These are phyloP conservation scores for Bufotes viridis DNA, from an alignment of 2,797 vertebrate species.

Conservation along the genomic window DNA sequence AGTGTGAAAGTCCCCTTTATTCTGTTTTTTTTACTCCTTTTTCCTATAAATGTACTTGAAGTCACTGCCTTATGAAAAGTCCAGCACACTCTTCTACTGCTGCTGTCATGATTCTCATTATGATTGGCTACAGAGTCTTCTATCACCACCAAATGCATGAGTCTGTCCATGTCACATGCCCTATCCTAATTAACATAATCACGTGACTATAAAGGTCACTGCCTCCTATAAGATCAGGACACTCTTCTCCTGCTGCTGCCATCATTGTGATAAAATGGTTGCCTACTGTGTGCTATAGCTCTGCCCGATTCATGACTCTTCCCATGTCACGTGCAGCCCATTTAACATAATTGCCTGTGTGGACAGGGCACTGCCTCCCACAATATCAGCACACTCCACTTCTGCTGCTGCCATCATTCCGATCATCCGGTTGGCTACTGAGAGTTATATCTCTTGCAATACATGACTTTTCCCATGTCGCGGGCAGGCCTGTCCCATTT, in stretches of 20 bases:
- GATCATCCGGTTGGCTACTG: not conserved
- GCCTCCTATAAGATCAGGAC: not conserved
- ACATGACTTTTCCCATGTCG: not conserved
- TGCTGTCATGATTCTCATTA: not conserved
- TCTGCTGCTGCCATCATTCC: not conserved
- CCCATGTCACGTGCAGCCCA: not conserved
- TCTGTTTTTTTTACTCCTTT: no score
- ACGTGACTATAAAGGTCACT: not conserved
- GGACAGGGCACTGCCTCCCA: not conserved
- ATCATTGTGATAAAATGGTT: not conserved
- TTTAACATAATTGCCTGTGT: not conserved
- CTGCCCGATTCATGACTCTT: not conserved
- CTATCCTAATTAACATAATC: not conserved
- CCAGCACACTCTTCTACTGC: not conserved
- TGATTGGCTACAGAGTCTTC: not conserved
- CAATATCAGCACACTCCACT: not conserved
- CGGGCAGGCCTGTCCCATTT: no score
- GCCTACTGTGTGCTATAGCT: not conserved
- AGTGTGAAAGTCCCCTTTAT: no score
- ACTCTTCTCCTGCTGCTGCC: not conserved
- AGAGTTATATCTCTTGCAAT: not conserved
- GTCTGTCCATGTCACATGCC: not conserved
- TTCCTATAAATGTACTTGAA: not conserved
- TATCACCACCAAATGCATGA: not conserved
- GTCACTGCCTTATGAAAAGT: not conserved